Conservation (phyloP, 2,888 invertebrate species). For the Agrotis segetum region DNA sequence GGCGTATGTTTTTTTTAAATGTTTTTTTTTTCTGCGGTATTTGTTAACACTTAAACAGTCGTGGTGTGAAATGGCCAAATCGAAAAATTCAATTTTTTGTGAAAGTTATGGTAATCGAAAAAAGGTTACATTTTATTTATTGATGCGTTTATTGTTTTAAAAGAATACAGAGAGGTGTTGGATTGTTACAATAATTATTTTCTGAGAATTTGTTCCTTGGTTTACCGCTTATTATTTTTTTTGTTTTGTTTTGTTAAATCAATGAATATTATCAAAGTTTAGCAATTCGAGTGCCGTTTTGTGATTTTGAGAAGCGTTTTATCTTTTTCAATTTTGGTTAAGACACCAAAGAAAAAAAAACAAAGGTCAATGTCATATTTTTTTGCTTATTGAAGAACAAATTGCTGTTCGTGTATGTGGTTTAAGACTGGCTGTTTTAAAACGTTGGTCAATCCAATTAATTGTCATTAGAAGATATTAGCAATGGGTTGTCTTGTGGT, state of each 20-base stretch:
- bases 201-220: constrained; percentile 25
- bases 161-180: constrained; percentile 33
- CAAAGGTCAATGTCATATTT: no score
- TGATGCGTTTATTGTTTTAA: constrained; percentile 16
- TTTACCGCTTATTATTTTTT: no score
- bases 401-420: constrained; percentile 17
- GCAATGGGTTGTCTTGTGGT: constrained; percentile 19
- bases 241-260: no score
- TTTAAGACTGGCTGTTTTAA: neutral
- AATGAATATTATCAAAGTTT: no score
- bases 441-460: constrained; percentile 26
- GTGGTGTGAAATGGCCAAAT: constrained; percentile 45
- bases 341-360: no score
- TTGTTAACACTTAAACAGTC: constrained; percentile 18
- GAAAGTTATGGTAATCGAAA: neutral
- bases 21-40: constrained; percentile 27
- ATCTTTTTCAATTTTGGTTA: no score
- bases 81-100: constrained; percentile 24
- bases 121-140: constrained; percentile 8
- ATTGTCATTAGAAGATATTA: constrained; percentile 26
- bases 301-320: no score
- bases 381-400: neutral
- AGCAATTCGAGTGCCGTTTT: no score
- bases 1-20: no score
- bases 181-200: constrained; percentile 20